These are phyloP conservation scores for Mola mola DNA, from an alignment of 2,113 vertebrate genomes.

Conservation along the genomic window DNA sequence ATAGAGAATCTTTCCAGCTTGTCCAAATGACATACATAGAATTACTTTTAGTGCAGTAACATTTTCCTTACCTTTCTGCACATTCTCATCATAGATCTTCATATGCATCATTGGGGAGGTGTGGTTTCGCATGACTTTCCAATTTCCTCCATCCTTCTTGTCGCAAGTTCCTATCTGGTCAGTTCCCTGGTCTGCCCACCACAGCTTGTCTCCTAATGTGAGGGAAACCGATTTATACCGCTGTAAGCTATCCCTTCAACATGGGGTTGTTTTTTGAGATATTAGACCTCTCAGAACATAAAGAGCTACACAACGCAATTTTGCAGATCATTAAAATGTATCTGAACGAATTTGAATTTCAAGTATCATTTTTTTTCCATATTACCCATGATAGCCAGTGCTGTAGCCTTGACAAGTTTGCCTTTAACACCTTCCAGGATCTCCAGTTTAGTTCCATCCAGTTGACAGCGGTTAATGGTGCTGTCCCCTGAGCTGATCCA, in stretches of 20 bases:
- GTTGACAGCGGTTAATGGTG: slow-evolving; percentile 89
- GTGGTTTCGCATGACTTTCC: slow-evolving; percentile 89
- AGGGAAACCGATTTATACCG: not conserved
- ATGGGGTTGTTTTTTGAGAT: not conserved
- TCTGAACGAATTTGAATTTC: too few relatives aligned
- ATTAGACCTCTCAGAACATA: not conserved
- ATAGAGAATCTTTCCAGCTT: too few relatives aligned
- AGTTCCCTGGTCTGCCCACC: slow-evolving; percentile 95
- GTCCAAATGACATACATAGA: too few relatives aligned
- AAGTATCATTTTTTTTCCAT: not conserved
- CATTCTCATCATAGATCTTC: slow-evolving; percentile 94
- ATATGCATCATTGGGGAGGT: slow-evolving; percentile 98
- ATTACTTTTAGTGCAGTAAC: not conserved
- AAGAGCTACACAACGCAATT: not conserved
- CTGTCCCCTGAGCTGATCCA: slow-evolving; percentile 95
- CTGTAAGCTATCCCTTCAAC: not conserved
- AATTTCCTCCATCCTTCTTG: slow-evolving; percentile 87
- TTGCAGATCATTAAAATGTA: too few relatives aligned
- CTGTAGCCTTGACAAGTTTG: slow-evolving; percentile 91
- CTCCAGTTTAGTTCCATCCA: slow-evolving; percentile 88
- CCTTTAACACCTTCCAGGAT: slow-evolving; percentile 82
- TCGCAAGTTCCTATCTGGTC: slow-evolving; percentile 95
- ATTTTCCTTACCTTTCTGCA: slow-evolving; percentile 76
- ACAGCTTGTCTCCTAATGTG: slow-evolving; percentile 89
- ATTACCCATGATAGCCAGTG: slow-evolving; percentile 96